Conservation (phyloP, 2,113 vertebrate species). For the Diphyllodes magnificus region DNA sequence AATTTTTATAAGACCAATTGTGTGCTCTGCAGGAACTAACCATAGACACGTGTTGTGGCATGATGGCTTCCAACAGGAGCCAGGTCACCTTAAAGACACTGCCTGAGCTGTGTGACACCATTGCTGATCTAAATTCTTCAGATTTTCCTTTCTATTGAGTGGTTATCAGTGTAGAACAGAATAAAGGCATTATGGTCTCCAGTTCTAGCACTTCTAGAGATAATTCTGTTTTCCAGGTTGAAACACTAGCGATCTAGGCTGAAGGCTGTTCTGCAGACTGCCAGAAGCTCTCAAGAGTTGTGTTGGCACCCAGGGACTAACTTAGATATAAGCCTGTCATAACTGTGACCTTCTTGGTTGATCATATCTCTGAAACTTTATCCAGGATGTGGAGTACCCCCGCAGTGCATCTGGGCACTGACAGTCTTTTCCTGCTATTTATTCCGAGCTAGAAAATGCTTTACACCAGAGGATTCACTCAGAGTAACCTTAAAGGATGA, state of each 20-base stretch:
- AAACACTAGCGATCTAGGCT: background rate
- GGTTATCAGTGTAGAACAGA: background rate
- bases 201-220: background rate
- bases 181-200: background rate
- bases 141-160: background rate
- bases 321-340: background rate
- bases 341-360: background rate
- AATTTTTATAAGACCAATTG: rapidly evolving
- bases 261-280: background rate
- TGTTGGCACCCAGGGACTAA: background rate
- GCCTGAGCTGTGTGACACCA: background rate
- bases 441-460: background rate
- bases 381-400: background rate
- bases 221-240: background rate
- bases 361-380: background rate
- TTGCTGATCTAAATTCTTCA: background rate
- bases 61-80: background rate
- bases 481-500: background rate
- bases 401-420: background rate
- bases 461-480: background rate
- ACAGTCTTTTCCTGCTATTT: background rate
- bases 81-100: background rate
- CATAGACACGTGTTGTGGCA: background rate
- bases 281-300: background rate
- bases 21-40: background rate